Conservation (phyloP, 2,888 invertebrate genomes). For the Zonitis immaculata region DNA sequence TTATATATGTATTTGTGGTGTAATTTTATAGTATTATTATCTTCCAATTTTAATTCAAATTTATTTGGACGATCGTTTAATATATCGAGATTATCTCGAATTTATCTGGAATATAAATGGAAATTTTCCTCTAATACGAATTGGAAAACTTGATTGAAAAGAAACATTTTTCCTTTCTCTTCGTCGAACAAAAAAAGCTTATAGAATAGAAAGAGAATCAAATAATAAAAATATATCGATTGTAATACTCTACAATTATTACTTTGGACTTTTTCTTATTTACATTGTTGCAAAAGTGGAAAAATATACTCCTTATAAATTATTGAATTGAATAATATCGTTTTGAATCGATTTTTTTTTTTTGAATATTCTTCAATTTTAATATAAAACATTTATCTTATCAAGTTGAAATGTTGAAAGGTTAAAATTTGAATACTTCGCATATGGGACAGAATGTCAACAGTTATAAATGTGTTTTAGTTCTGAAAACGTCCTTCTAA, state of each 20-base stretch:
- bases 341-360: no score
- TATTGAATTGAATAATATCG: no score
- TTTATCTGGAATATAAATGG: no score
- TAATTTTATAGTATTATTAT: no score
- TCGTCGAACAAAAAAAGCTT: no score
- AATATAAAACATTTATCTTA: neutral
- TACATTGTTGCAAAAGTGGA: no score
- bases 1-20: no score
- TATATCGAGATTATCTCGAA: no score
- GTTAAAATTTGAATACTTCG: neutral
- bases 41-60: neutral
- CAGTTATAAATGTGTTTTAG: neutral
- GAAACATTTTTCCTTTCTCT: neutral
- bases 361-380: neutral
- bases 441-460: neutral
- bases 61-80: neutral
- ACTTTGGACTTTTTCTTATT: no score
- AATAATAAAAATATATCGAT: neutral
- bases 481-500: constrained; percentile 17
- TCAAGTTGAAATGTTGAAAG: neutral
- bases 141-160: no score
- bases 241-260: neutral
- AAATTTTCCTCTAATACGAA: neutral
- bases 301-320: no score
- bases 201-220: neutral